Conservation (phyloP, 2,113 vertebrate species). For the Phylloscopus whistleri region DNA sequence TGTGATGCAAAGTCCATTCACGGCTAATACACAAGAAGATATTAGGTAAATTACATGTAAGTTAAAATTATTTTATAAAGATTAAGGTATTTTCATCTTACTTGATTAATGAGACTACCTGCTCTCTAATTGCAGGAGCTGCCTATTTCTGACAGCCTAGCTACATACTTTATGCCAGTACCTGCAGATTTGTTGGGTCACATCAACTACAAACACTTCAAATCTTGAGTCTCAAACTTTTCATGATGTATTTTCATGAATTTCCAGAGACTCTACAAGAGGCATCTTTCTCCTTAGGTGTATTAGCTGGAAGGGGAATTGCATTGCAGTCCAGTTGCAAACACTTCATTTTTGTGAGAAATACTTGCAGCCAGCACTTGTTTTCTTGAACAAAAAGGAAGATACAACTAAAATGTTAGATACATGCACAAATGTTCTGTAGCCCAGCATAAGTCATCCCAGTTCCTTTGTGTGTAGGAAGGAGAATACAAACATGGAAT, state of each 20-base stretch:
- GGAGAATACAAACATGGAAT: background rate
- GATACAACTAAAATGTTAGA: background rate
- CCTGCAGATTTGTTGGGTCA: background rate
- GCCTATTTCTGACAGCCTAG: background rate
- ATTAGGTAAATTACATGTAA: background rate
- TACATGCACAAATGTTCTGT: background rate
- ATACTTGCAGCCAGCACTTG: rapidly evolving
- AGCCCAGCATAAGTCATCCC: background rate
- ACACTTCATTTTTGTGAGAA: background rate
- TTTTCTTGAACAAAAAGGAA: background rate
- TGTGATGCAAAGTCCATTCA: background rate
- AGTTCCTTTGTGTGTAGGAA: background rate
- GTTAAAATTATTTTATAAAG: background rate
- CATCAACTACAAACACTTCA: background rate
- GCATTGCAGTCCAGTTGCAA: background rate
- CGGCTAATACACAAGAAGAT: background rate
- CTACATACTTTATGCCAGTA: background rate
- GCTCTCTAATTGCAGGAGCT: background rate
- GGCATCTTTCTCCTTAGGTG: rapidly evolving
- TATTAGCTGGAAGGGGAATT: background rate
- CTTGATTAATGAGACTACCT: background rate
- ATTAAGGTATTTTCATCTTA: background rate
- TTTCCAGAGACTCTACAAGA: background rate
- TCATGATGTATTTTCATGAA: background rate
- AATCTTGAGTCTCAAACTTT: background rate